phyloP scores from a whole-genome alignment of 2,888 invertebrate species.

The Philopedon plagiatum region DNA sequence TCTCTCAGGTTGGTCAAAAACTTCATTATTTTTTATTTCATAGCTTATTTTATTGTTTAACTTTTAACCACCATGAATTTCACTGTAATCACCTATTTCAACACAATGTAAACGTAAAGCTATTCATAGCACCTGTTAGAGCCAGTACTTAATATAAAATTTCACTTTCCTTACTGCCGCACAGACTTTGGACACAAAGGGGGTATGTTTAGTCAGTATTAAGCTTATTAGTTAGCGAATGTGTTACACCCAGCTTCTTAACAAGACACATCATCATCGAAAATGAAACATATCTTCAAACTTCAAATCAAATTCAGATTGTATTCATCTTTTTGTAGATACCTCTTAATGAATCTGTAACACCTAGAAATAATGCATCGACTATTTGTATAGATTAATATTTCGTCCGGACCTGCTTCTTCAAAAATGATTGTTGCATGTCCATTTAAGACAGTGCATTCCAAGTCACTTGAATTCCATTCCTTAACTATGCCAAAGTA shows the following conservation, averaged over 20 bases:
- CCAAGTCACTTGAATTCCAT: no score
- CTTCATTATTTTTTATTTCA: no score
- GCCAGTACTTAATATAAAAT: constrained; percentile 18
- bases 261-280: background rate
- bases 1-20: constrained; percentile 81
- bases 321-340: no score
- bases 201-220: constrained; percentile 70
- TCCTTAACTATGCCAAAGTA: no score
- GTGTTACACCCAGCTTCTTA: background rate
- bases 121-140: constrained; percentile 20
- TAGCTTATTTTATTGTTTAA: background rate
- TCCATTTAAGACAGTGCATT: no score
- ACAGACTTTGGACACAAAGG: constrained; percentile 82
- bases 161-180: constrained; percentile 55
- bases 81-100: constrained; percentile 1
- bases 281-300: background rate
- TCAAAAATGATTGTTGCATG: no score
- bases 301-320: no score
- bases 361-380: no score
- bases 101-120: background rate
- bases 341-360: no score
- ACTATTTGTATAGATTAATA: no score
- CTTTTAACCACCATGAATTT: constrained; percentile 25
- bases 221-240: constrained; percentile 4
- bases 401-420: no score